Conservation (phyloP, 2,113 vertebrate genomes). For the Globicephala melas region DNA sequence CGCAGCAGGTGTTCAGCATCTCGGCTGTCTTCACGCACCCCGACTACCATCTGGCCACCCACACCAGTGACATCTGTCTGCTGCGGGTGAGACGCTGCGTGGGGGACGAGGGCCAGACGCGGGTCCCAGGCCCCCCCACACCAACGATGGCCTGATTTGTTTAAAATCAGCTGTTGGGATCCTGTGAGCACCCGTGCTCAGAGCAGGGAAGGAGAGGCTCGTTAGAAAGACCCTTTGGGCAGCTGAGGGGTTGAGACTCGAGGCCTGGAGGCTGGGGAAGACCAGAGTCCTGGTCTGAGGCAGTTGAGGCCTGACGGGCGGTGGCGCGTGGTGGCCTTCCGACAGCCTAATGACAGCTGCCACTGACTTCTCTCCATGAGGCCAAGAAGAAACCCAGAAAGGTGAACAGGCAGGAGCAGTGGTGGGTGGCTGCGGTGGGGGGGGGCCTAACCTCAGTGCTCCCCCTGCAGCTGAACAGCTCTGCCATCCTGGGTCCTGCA, state of each 20-base stretch:
- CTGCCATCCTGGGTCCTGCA: conserved; percentile 55
- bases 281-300: neutral
- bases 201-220: neutral
- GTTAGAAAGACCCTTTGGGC: neutral
- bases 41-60: neutral
- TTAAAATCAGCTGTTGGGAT: neutral
- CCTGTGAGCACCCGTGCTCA: neutral
- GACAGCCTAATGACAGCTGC: neutral
- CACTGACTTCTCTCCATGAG: neutral
- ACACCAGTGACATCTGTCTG: conserved; percentile 79
- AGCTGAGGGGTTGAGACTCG: neutral
- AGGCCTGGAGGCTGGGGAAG: neutral
- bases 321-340: too few species aligned
- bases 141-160: neutral
- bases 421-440: rapidly evolving
- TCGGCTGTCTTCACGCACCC: conserved; percentile 67
- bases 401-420: neutral
- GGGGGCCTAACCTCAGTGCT: rapidly evolving
- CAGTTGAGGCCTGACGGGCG: neutral
- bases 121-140: neutral
- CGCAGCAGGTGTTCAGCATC: conserved; percentile 75
- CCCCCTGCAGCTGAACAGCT: conserved; percentile 71
- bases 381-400: neutral
- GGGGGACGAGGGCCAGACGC: rapidly evolving
- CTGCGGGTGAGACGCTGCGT: conserved; percentile 66